A percentile compares a stretch with the other conserved stretches of the same genome.
phyloP scores from a whole-genome alignment of 2,888 invertebrate genomes.

The Cantharis nigra region DNA sequence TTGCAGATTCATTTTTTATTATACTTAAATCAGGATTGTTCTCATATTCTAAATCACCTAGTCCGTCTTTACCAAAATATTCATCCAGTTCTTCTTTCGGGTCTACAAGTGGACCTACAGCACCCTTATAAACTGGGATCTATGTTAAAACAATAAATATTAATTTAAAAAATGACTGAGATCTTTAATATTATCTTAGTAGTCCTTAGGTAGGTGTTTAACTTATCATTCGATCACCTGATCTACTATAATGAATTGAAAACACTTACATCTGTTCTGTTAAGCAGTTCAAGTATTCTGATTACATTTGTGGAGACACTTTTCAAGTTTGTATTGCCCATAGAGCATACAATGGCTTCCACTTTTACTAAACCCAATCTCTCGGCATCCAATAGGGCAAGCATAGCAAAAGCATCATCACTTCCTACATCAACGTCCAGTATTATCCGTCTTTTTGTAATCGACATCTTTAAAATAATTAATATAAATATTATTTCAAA shows the following conservation, averaged over 20 bases:
- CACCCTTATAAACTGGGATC: constrained; percentile 75
- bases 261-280: constrained; percentile 65
- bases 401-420: constrained; percentile 67
- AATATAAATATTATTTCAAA: background rate
- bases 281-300: constrained; percentile 64
- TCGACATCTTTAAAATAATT: background rate
- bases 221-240: background rate
- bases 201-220: too few species aligned
- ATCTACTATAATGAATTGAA: background rate
- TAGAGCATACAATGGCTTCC: constrained; percentile 72
- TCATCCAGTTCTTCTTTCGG: constrained; percentile 48
- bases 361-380: constrained; percentile 56
- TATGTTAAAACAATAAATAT: constrained; percentile 42
- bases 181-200: too few species aligned
- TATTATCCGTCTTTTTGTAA: constrained; percentile 48
- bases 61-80: constrained; percentile 73
- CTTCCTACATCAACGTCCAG: constrained; percentile 66
- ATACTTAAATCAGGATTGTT: constrained; percentile 38
- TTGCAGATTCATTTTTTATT: constrained; percentile 54
- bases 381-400: constrained; percentile 61
- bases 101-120: constrained; percentile 55
- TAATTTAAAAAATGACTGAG: background rate
- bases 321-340: constrained; percentile 72
- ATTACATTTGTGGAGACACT: constrained; percentile 72
- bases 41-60: constrained; percentile 63